phyloP scores from a whole-genome alignment of 64 coral and sea anemone species.

The Montipora sp. region DNA sequence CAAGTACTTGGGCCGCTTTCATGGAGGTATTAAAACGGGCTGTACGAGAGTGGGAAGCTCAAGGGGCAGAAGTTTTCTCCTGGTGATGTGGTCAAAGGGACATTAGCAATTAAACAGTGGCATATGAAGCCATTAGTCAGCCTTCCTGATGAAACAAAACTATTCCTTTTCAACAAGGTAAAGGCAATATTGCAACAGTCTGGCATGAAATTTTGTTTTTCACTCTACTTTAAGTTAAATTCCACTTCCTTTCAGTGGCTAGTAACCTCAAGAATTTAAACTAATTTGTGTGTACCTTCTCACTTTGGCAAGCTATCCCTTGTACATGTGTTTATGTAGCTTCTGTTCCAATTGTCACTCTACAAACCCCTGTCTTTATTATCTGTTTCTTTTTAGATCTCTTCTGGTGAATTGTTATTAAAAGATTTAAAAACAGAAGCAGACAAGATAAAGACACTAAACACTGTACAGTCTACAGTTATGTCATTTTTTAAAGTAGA shows the following conservation, averaged over 20 bases:
- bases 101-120: not conserved
- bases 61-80: conserved; percentile 19
- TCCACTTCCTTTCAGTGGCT: not conserved
- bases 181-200: not conserved
- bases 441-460: not conserved
- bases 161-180: not conserved
- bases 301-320: not conserved
- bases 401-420: not conserved
- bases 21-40: not conserved
- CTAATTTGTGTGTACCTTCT: not conserved
- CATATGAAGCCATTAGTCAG: conserved; percentile 19
- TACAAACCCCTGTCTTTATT: not conserved
- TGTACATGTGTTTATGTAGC: not conserved
- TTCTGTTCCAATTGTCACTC: not conserved
- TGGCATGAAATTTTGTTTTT: not conserved
- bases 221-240: not conserved
- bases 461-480: not conserved
- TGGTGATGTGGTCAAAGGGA: not conserved
- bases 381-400: not conserved
- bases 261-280: not conserved
- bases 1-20: not conserved
- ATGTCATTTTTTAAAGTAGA: not conserved
- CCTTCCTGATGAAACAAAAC: not conserved
- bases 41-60: not conserved
- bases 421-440: not conserved